Evolutionary conservation across 1,140 invertebrate species (phyloP).

Genomic region (Lasioglossum baleicum): DNA sequence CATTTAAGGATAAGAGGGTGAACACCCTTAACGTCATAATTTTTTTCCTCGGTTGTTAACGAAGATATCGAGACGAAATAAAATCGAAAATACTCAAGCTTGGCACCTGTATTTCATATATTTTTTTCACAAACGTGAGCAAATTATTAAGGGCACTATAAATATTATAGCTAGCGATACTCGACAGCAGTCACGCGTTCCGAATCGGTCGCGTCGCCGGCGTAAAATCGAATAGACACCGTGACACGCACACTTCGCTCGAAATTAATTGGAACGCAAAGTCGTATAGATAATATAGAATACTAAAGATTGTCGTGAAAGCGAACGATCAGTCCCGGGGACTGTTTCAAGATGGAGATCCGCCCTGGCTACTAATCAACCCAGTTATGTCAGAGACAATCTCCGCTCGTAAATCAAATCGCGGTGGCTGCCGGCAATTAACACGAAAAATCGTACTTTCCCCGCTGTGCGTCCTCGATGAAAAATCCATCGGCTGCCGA

Average conservation of each 20-base stretch:
- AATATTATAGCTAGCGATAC: too few species aligned
- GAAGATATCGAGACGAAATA: too few species aligned
- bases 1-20: too few species aligned
- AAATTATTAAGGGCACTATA: too few species aligned
- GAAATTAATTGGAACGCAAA: conserved; percentile 2
- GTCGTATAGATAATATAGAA: background rate
- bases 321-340: background rate
- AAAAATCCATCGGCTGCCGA: background rate
- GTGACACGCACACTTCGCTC: background rate
- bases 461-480: background rate
- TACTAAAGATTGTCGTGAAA: background rate
- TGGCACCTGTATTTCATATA: too few species aligned
- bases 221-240: too few species aligned
- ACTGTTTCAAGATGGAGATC: conserved; percentile 2
- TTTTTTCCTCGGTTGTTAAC: too few species aligned
- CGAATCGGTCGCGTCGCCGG: too few species aligned
- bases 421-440: conserved; percentile 10
- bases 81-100: too few species aligned
- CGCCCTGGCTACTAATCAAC: conserved; percentile 39
- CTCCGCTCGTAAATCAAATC: conserved; percentile 45
- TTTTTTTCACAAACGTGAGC: too few species aligned
- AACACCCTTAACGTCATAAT: too few species aligned
- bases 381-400: conserved; percentile 48
- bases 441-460: conserved; percentile 23
- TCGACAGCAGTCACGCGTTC: too few species aligned